Conservation (phyloP, 1,140 invertebrate genomes). For the Drosophila ohnishii region DNA sequence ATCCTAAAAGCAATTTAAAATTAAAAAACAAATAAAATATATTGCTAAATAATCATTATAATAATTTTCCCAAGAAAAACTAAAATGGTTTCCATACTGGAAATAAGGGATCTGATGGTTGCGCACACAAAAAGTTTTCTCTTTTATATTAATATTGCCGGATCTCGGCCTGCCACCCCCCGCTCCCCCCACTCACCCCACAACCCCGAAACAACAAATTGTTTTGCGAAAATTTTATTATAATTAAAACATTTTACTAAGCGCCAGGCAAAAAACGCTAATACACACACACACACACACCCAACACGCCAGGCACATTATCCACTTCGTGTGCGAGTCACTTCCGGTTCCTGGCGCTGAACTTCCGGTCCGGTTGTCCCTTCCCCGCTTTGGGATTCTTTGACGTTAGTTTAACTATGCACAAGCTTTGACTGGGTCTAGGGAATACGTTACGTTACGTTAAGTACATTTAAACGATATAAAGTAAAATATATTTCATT, state of each 20-base stretch:
- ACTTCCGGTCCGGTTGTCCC: constrained; percentile 48
- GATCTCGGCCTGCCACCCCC: not conserved
- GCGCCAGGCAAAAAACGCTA: constrained; percentile 34
- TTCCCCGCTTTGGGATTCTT: constrained; percentile 20
- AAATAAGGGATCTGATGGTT: not conserved
- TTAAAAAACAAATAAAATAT: too few species aligned
- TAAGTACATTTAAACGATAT: not conserved
- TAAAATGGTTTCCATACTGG: not conserved
- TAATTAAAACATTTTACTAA: constrained; percentile 77
- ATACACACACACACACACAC: constrained; percentile 6
- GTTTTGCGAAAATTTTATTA: constrained; percentile 63
- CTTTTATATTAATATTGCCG: constrained; percentile 51
- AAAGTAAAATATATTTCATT: too few species aligned
- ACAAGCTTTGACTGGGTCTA: constrained; percentile 27
- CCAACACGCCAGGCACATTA: constrained; percentile 12
- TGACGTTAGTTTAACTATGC: constrained; percentile 54
- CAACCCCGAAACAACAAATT: constrained; percentile 61
- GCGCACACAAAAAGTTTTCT: constrained; percentile 42
- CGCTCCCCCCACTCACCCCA: too few species aligned
- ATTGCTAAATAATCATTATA: not conserved
- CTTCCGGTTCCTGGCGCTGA: constrained; percentile 66
- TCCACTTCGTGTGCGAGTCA: constrained; percentile 43
- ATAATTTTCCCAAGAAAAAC: not conserved
- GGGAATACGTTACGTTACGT: constrained; percentile 6
- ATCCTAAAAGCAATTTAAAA: not conserved